Base-by-base conservation (phyloP, 2,113 vertebrate species). In the Oreotrochilus melanogaster region DNA sequence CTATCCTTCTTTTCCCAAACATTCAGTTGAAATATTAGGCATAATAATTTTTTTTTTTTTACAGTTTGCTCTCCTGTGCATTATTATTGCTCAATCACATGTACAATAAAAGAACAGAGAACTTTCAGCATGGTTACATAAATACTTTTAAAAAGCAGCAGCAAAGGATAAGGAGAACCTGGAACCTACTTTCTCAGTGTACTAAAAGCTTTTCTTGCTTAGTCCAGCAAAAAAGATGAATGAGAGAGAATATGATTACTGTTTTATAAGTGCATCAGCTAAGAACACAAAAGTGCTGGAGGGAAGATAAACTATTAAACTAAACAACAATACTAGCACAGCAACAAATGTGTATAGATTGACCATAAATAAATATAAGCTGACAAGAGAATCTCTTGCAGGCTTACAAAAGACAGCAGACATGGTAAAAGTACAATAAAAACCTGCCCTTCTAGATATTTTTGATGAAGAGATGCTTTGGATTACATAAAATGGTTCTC, bases 161-260 rank as follows among this genome's bases (percentile, higher is more conserved):
- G 6, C 0, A 0, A 82, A 85, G 31, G 15, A 56, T 33, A 60
- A 70, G 37, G 16, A 83, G 30, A 86, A 17, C 19, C 21, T 70
- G 37, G 22, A 65, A 70, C 3, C 18, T 76, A 6, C 45, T 79
- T 81, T 61, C 33, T 75, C 18, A 42, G 6, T 11, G 8, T 25
- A 58, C 33, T 71, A 39, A 88, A 74, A 91, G 14, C 14, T 42
- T 24, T 65, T 71, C 25, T 50, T 90, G 35, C 67, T 80, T 79
- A 80, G 47, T 80, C 54, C 79, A 92, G 79, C n/a, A 90, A 83
- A 79, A 90, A 90, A 93, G 54, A 73, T 54, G 42, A 96, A 92
- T 72, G 72, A 71, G 48, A 53, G 3, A n/a, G 21, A 76, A 69
- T 83, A 70, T 47, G 37, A 76, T 92, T 86, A 73, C 3, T 1